Conservation (phyloP, 1,140 invertebrate species). For the Drosophila tani region DNA sequence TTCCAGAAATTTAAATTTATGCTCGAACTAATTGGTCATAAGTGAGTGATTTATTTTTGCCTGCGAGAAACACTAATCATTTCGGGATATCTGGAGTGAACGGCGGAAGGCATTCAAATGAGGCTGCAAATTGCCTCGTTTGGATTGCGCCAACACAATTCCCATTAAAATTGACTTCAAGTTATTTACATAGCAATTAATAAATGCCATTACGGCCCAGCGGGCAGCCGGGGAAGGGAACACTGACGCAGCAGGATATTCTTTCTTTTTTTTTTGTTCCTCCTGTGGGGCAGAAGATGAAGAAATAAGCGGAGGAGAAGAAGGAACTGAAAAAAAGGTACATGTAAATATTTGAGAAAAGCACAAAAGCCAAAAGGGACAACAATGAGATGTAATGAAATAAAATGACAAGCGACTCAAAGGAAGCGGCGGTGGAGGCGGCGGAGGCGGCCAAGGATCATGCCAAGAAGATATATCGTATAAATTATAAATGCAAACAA, state of each 20-base stretch:
- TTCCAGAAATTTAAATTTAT: not conserved
- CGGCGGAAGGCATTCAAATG: slow-evolving; percentile 31
- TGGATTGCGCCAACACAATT: slow-evolving; percentile 46
- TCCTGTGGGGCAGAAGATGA: slow-evolving; percentile 20
- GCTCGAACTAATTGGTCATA: slow-evolving; percentile 1
- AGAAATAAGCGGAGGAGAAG: slow-evolving; percentile 10
- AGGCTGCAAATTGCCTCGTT: slow-evolving; percentile 50
- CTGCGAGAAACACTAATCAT: not conserved
- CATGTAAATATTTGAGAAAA: slow-evolving; percentile 78
- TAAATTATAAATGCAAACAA: slow-evolving; percentile 66
- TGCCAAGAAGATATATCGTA: slow-evolving; percentile 43
- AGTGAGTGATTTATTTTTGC: slow-evolving; percentile 6
- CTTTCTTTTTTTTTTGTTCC: slow-evolving; percentile 1
- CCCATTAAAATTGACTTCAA: slow-evolving; percentile 49
- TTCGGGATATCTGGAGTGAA: slow-evolving; percentile 11
- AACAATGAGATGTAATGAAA: slow-evolving; percentile 72
- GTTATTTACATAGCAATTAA: slow-evolving; percentile 75
- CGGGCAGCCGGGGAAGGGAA: slow-evolving; percentile 22
- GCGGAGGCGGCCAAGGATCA: slow-evolving; percentile 19
- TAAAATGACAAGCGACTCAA: slow-evolving; percentile 69
- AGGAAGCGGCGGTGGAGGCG: slow-evolving; percentile 18
- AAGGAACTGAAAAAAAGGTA: slow-evolving; percentile 47
- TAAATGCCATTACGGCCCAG: slow-evolving; percentile 58
- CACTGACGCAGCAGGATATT: slow-evolving; percentile 32
- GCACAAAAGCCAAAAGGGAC: slow-evolving; percentile 70